phyloP scores from a whole-genome alignment of 1,140 invertebrate species.

The Batillaria attramentaria region DNA sequence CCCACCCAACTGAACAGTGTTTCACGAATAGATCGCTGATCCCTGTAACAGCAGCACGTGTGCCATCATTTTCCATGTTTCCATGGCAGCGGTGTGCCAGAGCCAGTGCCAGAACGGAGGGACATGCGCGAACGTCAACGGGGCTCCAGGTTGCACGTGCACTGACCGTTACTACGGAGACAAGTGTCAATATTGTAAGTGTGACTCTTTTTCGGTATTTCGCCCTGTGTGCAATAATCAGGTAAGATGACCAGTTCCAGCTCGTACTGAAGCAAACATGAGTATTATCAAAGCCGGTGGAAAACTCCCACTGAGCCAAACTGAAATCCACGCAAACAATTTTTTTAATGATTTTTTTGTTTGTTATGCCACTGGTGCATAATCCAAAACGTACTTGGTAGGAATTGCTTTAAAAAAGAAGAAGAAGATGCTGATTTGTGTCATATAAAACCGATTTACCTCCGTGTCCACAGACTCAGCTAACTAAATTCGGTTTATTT shows the following conservation, averaged over 20 bases:
- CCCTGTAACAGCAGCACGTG: neutral
- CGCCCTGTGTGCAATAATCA: neutral
- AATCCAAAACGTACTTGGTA: too few relatives aligned
- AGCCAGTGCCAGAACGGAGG: constrained; percentile 42
- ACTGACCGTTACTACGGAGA: constrained; percentile 40
- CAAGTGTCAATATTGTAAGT: constrained; percentile 38
- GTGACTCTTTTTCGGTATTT: neutral
- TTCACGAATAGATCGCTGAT: neutral
- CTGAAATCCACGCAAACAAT: too few relatives aligned
- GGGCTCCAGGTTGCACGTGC: constrained; percentile 38
- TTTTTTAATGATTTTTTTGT: too few relatives aligned
- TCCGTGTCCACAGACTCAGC: too few relatives aligned
- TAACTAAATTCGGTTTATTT: too few relatives aligned
- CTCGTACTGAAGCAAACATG: neutral
- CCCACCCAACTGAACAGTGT: neutral
- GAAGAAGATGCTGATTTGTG: too few relatives aligned
- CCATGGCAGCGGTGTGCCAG: constrained; percentile 34
- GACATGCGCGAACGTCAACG: constrained; percentile 24
- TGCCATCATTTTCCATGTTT: neutral
- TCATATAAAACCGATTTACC: too few relatives aligned
- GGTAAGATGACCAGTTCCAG: neutral
- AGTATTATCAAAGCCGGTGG: neutral
- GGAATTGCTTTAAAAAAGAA: too few relatives aligned
- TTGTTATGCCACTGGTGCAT: too few relatives aligned
- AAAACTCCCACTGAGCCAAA: too few relatives aligned